Conservation (phyloP, 64 coral and sea anemone genomes). For the Dendrophyllia cribrosa region DNA sequence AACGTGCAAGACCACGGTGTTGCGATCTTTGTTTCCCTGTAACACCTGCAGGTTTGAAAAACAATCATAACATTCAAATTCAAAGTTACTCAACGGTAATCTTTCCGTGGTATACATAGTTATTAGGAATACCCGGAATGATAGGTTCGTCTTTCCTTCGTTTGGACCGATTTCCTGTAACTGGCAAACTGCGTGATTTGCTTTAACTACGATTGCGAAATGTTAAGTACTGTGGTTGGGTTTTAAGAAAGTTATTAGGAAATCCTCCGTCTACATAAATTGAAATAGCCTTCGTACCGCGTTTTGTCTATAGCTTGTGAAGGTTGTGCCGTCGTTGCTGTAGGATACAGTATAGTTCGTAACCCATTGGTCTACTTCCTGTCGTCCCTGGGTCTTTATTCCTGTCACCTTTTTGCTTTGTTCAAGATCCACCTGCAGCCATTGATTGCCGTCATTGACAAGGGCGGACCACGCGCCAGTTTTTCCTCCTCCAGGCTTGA, state of each 20-base stretch:
- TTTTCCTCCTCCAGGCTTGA: not conserved
- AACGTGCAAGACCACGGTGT: not conserved
- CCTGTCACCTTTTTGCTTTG: not conserved
- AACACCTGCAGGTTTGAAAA: not conserved
- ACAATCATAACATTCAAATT: too few species aligned
- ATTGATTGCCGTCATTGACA: not conserved
- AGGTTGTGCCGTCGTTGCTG: not conserved
- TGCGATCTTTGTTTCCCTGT: not conserved
- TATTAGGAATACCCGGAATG: too few species aligned
- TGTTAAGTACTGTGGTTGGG: too few species aligned
- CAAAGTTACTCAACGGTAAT: too few species aligned
- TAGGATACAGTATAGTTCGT: not conserved
- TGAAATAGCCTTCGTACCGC: too few species aligned
- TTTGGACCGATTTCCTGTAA: too few species aligned
- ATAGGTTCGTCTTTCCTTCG: too few species aligned
- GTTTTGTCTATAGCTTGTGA: not conserved
- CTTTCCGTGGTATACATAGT: too few species aligned
- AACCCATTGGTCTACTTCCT: not conserved
- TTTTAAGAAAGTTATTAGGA: too few species aligned
- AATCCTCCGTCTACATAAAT: too few species aligned
- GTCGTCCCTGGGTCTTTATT: not conserved
- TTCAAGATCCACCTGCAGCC: not conserved
- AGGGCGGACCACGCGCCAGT: slow-evolving; percentile 2
- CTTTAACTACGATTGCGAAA: too few species aligned
- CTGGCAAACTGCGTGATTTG: too few species aligned